Percentiles rank a stretch among this genome's conserved stretches.
These are phyloP conservation scores for Penaeus vannamei DNA, from an alignment of 1,140 invertebrate species.

Conservation along the genomic window DNA sequence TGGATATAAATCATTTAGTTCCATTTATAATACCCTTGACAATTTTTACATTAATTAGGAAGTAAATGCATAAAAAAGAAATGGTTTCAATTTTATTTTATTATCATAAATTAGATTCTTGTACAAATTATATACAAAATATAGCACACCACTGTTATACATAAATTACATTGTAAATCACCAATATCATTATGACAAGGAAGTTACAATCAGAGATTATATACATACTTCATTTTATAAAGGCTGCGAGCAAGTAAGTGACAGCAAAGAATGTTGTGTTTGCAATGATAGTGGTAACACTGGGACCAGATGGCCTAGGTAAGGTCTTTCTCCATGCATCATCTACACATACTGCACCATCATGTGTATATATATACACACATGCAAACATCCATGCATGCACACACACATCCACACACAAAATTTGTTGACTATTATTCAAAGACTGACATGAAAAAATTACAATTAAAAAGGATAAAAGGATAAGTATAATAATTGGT, in stretches of 20 bases:
- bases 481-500: too few relatives aligned
- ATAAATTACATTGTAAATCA: conserved; percentile 63
- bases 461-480: too few relatives aligned
- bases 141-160: conserved; percentile 64
- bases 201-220: conserved; percentile 50
- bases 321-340: conserved; percentile 24
- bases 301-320: conserved; percentile 33
- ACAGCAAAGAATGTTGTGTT: conserved; percentile 19
- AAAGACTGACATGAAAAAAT: too few relatives aligned
- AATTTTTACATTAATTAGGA: background rate
- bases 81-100: conserved; percentile 45
- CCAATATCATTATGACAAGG: conserved; percentile 62
- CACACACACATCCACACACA: too few relatives aligned
- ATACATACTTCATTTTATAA: conserved; percentile 43
- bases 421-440: too few relatives aligned
- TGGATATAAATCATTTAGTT: conserved; percentile 11
- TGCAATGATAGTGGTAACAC: conserved; percentile 35
- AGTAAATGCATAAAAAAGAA: background rate
- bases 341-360: background rate
- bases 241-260: conserved; percentile 35
- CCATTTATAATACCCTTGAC: background rate
- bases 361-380: too few relatives aligned
- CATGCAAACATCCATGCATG: conserved; percentile 6
- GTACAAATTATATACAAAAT: conserved; percentile 65
- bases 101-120: conserved; percentile 65